Evolutionary conservation across 1,140 invertebrate species (phyloP).

Genomic region (Galleria mellonella): DNA sequence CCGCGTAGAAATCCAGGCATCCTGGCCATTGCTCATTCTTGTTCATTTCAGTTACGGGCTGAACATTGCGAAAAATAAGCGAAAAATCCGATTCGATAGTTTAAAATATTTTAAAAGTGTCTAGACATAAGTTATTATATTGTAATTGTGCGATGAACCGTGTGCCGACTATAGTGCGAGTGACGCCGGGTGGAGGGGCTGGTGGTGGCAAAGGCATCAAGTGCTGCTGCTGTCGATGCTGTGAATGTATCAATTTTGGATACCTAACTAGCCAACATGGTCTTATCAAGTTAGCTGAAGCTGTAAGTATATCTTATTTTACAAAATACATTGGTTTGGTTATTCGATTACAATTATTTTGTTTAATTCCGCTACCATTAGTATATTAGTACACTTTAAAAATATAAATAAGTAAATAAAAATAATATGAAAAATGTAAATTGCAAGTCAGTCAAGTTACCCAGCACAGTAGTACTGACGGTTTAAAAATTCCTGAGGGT

Average conservation of each 20-base stretch:
- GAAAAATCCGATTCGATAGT: conserved; percentile 1
- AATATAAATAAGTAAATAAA: too few relatives aligned
- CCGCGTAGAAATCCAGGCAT: conserved; percentile 28
- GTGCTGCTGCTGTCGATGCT: conserved; percentile 84
- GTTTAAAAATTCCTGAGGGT: too few relatives aligned
- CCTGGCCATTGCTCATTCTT: conserved; percentile 3
- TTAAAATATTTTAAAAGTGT: neutral
- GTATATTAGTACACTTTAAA: conserved; percentile 1
- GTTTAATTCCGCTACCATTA: too few relatives aligned
- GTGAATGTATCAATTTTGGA: conserved; percentile 84
- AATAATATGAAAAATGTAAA: too few relatives aligned
- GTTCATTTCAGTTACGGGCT: conserved; percentile 2
- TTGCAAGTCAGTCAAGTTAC: too few relatives aligned
- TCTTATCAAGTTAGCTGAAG: conserved; percentile 82
- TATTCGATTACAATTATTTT: too few relatives aligned
- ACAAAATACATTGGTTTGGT: neutral
- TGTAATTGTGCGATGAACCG: conserved; percentile 38
- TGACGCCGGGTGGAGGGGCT: conserved; percentile 36
- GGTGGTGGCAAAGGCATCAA: conserved; percentile 72
- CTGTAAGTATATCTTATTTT: conserved; percentile 73
- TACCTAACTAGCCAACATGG: conserved; percentile 82
- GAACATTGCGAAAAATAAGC: neutral
- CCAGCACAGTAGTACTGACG: too few relatives aligned
- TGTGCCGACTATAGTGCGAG: conserved; percentile 58
- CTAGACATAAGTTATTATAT: neutral